Base-by-base conservation (phyloP, 2,113 vertebrate genomes). In the Phaethornis superciliosus region DNA sequence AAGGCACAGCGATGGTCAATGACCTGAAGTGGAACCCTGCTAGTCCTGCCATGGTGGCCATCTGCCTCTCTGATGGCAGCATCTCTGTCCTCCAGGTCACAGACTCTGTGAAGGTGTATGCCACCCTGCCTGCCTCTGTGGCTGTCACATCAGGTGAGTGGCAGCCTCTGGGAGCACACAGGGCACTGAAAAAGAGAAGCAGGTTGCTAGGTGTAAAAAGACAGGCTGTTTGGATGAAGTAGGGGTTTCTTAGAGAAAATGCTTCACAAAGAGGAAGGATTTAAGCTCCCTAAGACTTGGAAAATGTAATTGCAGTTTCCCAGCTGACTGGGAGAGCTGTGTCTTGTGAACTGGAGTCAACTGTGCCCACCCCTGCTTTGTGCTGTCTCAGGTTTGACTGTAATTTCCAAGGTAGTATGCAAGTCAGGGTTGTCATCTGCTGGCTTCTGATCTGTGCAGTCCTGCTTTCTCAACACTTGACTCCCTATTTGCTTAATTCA, bases 1-100 rank as follows among this genome's bases (percentile, higher is more conserved):
- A 97, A 18, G 89, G 92, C 4, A 33, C 96, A 52, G 96, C 94
- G 2, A 2, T 30, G 15, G 98, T 99, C 78, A 98, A 97, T 2
- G 99, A 99, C 95, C 97, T 99, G 86, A 99, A 99, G 88, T 99
- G 99, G 99, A 99, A 99, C 95, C 99, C 99, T 0, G 93, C 93
- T 0, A 98, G 96, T 8, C 89, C 97, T 1, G 94, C 98, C 55
- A 97, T 98, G 97, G 94, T 99, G 96, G 99, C 99, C 1, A 47
- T 97, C 74, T 99, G 99, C 74, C 96, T 99, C 85, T 98, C 98
- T 1, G 99, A 99, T 9, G 99, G 99, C 92, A 98, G 98, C 58
- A 98, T 99, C 89, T 97, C 98, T 59, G 98, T 99, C 82, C 95
- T 99, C 83, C 98, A 99, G 49, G 98, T 99, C 65, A 97, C 98